Evolutionary conservation across 2,888 invertebrate species (phyloP).

Genomic region (Melieria omissa): DNA sequence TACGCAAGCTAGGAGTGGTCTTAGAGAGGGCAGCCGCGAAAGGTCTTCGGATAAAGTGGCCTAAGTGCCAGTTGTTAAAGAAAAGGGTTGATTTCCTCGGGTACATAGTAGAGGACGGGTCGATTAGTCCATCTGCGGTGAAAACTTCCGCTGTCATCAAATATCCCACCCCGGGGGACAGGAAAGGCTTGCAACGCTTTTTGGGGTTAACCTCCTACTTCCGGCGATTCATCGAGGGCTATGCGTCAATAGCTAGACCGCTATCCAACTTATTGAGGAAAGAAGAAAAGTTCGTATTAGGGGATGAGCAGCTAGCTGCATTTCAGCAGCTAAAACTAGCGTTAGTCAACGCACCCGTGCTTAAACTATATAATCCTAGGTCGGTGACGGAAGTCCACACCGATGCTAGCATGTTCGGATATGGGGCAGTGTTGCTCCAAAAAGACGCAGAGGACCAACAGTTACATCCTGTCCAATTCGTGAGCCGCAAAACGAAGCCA

Average conservation of each 20-base stretch:
- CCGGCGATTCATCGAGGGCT: slow-evolving; percentile 36
- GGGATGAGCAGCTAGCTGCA: no score
- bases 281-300: slow-evolving; percentile 31
- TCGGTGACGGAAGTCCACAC: slow-evolving; percentile 40
- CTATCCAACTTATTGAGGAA: slow-evolving; percentile 50
- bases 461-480: slow-evolving; percentile 54
- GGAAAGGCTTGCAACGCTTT: slow-evolving; percentile 38
- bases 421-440: slow-evolving; percentile 39
- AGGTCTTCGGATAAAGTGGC: no score
- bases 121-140: no score
- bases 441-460: slow-evolving; percentile 44
- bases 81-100: no score
- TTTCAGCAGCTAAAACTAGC: slow-evolving; percentile 26
- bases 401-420: slow-evolving; percentile 47
- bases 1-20: no score
- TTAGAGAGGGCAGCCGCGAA: no score
- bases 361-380: slow-evolving; percentile 33
- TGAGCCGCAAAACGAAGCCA: slow-evolving; percentile 53
- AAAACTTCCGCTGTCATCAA: slow-evolving; percentile 19
- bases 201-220: slow-evolving; percentile 40
- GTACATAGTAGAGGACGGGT: no score
- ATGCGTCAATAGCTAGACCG: slow-evolving; percentile 53
- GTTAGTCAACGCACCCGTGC: slow-evolving; percentile 40
- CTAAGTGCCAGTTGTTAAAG: no score
- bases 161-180: slow-evolving; percentile 32